phyloP scores from a whole-genome alignment of 2,113 vertebrate species.

The Limnothrissa miodon region DNA sequence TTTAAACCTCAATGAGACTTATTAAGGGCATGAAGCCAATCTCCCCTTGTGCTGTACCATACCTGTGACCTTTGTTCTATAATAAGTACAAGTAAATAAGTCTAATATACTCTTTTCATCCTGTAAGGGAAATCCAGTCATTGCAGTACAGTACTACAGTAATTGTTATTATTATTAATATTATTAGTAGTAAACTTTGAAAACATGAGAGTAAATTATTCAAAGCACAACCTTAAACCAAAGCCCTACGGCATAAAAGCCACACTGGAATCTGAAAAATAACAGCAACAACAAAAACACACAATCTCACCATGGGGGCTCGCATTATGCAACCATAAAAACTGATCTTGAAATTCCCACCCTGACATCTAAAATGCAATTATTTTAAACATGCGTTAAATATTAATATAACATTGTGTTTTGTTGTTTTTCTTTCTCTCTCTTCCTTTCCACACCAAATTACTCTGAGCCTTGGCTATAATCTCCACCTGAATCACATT shows the following conservation, averaged over 20 bases:
- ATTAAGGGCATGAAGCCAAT: no score
- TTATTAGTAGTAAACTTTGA: no score
- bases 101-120: no score
- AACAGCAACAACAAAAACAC: neutral
- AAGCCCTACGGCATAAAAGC: neutral
- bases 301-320: neutral
- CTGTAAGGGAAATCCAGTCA: no score
- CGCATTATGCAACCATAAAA: constrained; percentile 9
- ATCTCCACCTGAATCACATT: neutral
- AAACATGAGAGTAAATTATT: no score
- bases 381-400: constrained; percentile 15
- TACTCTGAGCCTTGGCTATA: neutral
- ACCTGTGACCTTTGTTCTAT: no score
- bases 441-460: constrained; percentile 5
- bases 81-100: no score
- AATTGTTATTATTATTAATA: no score
- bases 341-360: constrained; percentile 3
- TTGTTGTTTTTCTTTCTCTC: neutral
- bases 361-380: neutral
- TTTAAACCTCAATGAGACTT: no score
- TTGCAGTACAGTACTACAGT: no score
- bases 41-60: no score
- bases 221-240: neutral
- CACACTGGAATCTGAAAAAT: neutral
- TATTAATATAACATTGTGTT: constrained; percentile 5